Percentiles rank a stretch among this genome's conserved stretches.
These are phyloP conservation scores for Pleuronectes platessa DNA, from an alignment of 2,113 vertebrate genomes.

Conservation along the genomic window DNA sequence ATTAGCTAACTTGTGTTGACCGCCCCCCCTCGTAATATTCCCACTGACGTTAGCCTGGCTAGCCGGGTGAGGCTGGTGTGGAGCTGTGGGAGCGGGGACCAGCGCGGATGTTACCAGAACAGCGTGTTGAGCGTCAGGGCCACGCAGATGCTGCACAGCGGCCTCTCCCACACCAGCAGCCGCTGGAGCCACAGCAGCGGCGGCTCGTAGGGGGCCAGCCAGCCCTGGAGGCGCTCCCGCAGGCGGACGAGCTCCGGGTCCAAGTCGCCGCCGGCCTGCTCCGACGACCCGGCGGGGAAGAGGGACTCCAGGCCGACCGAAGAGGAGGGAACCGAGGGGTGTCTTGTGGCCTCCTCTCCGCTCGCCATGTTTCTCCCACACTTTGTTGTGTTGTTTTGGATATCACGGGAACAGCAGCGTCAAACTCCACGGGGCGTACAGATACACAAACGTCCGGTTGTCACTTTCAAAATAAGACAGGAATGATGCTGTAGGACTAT, in stretches of 20 bases:
- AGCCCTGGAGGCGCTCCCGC: conserved; percentile 85
- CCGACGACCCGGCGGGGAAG: conserved; percentile 76
- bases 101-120: conserved; percentile 86
- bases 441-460: not conserved
- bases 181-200: conserved; percentile 86
- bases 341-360: conserved; percentile 78
- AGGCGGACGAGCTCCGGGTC: conserved; percentile 78
- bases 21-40: conserved; percentile 10
- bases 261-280: conserved; percentile 61
- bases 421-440: not conserved
- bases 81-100: not conserved
- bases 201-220: conserved; percentile 85
- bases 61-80: rapidly evolving
- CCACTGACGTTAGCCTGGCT: conserved; percentile 2
- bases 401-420: conserved; percentile 69
- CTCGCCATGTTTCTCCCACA: conserved; percentile 81
- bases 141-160: conserved; percentile 89
- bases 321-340: conserved; percentile 69
- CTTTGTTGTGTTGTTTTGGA: conserved; percentile 78
- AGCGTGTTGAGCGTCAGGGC: conserved; percentile 90
- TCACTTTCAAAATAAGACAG: conserved; percentile 54
- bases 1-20: conserved; percentile 70
- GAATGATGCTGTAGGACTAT: not conserved
- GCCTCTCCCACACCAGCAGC: conserved; percentile 95
- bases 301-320: conserved; percentile 79